Evolutionary conservation across 2,797 vertebrate species (phyloP).

Genomic region (Danionella dracula): DNA sequence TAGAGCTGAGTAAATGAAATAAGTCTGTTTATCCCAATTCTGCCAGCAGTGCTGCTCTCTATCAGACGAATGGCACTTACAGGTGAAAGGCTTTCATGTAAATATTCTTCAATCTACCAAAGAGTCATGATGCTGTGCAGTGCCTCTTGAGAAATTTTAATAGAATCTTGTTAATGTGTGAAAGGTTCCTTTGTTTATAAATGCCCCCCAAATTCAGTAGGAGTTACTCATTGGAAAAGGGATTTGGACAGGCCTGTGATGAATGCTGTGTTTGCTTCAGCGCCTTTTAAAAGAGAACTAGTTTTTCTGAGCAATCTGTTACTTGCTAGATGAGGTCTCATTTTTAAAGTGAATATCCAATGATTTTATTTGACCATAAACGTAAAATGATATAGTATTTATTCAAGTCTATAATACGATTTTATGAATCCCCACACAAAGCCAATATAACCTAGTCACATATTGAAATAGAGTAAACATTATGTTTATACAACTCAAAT

Average conservation of each 20-base stretch:
- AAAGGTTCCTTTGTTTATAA: conserved; percentile 48
- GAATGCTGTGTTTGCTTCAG: conserved; percentile 39
- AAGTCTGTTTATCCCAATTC: conserved; percentile 41
- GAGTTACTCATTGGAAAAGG: conserved; percentile 42
- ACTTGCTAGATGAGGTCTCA: not conserved
- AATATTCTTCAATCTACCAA: conserved; percentile 28
- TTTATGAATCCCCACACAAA: no score
- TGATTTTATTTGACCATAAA: no score
- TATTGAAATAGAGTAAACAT: not conserved
- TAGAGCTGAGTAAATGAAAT: conserved; percentile 29
- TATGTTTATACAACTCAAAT: conserved; percentile 11
- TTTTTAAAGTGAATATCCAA: no score
- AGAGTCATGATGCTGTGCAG: not conserved
- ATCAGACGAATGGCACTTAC: conserved; percentile 38
- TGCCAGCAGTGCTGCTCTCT: conserved; percentile 38
- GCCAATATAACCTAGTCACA: no score
- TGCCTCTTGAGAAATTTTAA: conserved; percentile 31
- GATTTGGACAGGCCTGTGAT: conserved; percentile 39
- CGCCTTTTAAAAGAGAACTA: conserved; percentile 35
- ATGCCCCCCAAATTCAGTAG: conserved; percentile 33
- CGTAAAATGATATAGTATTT: no score
- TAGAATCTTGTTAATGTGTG: conserved; percentile 43
- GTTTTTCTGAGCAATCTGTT: conserved; percentile 20
- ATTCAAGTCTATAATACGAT: no score
- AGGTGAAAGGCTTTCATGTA: conserved; percentile 43